phyloP scores from a whole-genome alignment of 2,888 invertebrate genomes.

The Chloroclystis v-ata region DNA sequence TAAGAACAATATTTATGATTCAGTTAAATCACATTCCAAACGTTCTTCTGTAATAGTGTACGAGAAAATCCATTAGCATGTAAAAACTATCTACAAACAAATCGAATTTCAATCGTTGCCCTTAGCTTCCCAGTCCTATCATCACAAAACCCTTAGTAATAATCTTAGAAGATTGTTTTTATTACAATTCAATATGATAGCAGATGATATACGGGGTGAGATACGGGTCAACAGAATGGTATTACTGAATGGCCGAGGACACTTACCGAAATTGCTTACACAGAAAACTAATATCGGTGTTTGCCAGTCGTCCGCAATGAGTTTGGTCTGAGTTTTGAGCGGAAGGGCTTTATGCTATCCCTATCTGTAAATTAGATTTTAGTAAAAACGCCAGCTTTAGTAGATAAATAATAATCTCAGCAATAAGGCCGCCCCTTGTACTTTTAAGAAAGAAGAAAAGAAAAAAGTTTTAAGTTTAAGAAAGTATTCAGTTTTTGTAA shows the following conservation, averaged over 20 bases:
- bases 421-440: no score
- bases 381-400: no score
- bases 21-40: no score
- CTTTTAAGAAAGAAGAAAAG: no score
- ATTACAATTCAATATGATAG: slow-evolving; percentile 61
- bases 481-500: no score
- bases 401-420: no score
- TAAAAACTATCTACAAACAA: neutral
- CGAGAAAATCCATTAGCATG: neutral
- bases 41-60: neutral
- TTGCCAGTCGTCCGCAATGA: slow-evolving; percentile 63
- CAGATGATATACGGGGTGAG: slow-evolving; percentile 48
- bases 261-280: slow-evolving; percentile 76
- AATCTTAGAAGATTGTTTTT: slow-evolving; percentile 36
- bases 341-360: neutral
- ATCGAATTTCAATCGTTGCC: neutral
- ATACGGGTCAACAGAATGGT: slow-evolving; percentile 45
- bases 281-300: slow-evolving; percentile 77
- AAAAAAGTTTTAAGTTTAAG: no score
- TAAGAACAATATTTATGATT: no score
- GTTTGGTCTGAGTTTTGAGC: slow-evolving; percentile 35
- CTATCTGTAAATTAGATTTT: no score
- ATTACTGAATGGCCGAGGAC: slow-evolving; percentile 66
- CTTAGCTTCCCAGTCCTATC: neutral
- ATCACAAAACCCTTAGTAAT: slow-evolving; percentile 18